Percentiles rank a stretch among this genome's conserved stretches.
These are phyloP conservation scores for Caenorhabditis auriculariae DNA, from an alignment of 2,888 invertebrate genomes.

Conservation along the genomic window DNA sequence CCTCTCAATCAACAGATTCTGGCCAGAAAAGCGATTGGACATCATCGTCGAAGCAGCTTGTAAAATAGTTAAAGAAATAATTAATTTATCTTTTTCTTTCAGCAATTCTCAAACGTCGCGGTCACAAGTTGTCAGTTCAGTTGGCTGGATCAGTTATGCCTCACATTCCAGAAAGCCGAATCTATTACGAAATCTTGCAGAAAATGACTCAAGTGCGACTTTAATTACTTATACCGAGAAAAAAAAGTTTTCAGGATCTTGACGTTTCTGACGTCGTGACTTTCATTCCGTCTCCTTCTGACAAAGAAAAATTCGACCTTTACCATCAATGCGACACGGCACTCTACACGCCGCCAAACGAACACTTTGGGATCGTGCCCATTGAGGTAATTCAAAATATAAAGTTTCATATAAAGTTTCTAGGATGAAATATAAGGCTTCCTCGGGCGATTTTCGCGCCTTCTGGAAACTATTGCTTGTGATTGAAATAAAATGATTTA, in stretches of 20 bases:
- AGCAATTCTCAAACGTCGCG: constrained; percentile 53
- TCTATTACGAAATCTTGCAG: constrained; percentile 65
- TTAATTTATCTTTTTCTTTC: too few relatives aligned
- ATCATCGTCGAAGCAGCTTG: constrained; percentile 62
- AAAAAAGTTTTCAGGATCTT: constrained; percentile 40
- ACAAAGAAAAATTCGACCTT: constrained; percentile 65
- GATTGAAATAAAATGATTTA: too few relatives aligned
- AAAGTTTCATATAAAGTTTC: too few relatives aligned
- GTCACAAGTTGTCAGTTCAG: constrained; percentile 46
- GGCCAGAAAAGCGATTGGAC: constrained; percentile 62
- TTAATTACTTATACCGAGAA: background rate
- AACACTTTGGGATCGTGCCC: constrained; percentile 99
- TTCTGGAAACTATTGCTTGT: too few relatives aligned
- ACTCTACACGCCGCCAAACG: constrained; percentile 91
- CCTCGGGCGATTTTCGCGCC: too few relatives aligned
- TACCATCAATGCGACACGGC: constrained; percentile 65
- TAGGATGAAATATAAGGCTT: too few relatives aligned
- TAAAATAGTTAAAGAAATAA: constrained; percentile 7
- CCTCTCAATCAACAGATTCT: constrained; percentile 62
- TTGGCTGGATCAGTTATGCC: constrained; percentile 66
- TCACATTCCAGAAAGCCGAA: constrained; percentile 66
- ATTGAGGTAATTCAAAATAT: constrained; percentile 71
- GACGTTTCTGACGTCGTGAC: constrained; percentile 63
- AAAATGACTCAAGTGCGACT: constrained; percentile 56
- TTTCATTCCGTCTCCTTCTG: constrained; percentile 66